Percentiles rank a stretch among this genome's conserved stretches.
phyloP scores from a whole-genome alignment of 2,888 invertebrate species.

The Lamellibrachia satsuma region DNA sequence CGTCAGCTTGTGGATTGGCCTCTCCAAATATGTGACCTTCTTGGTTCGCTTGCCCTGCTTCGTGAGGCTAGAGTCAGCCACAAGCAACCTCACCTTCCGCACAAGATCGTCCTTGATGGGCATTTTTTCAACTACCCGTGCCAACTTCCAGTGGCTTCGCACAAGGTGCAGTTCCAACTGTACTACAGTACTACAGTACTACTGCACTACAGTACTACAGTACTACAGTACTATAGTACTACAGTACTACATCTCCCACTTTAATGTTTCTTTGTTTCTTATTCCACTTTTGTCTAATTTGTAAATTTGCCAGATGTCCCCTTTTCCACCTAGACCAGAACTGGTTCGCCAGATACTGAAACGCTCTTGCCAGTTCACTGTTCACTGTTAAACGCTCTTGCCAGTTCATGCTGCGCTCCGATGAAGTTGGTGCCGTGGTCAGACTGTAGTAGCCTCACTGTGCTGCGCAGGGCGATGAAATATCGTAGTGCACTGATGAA shows the following conservation, averaged over 20 bases:
- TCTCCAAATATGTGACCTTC: too few species aligned
- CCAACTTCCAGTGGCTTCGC: conserved; percentile 14
- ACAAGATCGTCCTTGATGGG: background rate
- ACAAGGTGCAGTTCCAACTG: background rate
- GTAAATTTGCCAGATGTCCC: background rate
- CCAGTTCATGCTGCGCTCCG: conserved; percentile 36
- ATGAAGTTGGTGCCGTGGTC: conserved; percentile 40
- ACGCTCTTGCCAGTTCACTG: conserved; percentile 25
- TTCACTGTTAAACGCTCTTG: conserved; percentile 19
- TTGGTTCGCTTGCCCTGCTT: too few species aligned
- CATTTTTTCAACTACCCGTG: background rate
- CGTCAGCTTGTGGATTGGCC: too few species aligned
- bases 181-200: too few species aligned
- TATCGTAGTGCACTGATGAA: conserved; percentile 41
- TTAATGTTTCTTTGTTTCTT: background rate
- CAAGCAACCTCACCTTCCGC: background rate
- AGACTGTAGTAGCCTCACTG: conserved; percentile 35
- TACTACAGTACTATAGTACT: too few species aligned
- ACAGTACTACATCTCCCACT: background rate
- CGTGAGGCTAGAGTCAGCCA: too few species aligned
- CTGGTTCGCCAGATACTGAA: background rate
- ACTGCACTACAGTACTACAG: too few species aligned
- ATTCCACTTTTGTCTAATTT: background rate
- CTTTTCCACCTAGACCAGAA: conserved; percentile 20
- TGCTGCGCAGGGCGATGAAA: conserved; percentile 39